These are phyloP conservation scores for Platichthys stellatus DNA, from an alignment of 2,113 vertebrate genomes.

Conservation along the genomic window DNA sequence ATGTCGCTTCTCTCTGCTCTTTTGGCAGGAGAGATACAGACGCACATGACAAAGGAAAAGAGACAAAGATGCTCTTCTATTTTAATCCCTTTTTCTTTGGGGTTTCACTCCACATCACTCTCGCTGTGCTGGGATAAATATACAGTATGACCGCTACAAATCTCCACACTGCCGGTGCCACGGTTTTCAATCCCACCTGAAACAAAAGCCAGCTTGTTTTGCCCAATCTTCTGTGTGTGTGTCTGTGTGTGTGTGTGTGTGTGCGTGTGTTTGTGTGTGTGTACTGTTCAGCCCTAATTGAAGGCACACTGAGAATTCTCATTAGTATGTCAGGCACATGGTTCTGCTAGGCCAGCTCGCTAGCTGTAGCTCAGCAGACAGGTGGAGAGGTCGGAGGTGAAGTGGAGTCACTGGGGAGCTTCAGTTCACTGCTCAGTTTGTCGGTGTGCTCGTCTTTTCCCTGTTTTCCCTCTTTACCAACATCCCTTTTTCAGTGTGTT, in stretches of 20 bases:
- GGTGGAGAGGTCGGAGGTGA: slow-evolving; percentile 58
- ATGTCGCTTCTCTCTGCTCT: slow-evolving; percentile 45
- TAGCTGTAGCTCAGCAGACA: slow-evolving; percentile 60
- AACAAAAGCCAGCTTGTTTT: slow-evolving; percentile 55
- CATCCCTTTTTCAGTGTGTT: slow-evolving; percentile 5
- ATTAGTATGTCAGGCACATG: slow-evolving; percentile 71
- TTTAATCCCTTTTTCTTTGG: slow-evolving; percentile 55
- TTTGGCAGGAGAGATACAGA: slow-evolving; percentile 37
- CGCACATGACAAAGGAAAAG: slow-evolving; percentile 35
- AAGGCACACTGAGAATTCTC: slow-evolving; percentile 55
- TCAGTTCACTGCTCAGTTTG: not conserved
- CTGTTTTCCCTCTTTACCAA: not conserved
- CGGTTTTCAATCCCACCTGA: slow-evolving; percentile 45
- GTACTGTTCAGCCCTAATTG: slow-evolving; percentile 49
- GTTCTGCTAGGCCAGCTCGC: slow-evolving; percentile 42
- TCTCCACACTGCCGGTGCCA: slow-evolving; percentile 39
- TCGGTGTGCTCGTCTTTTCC: slow-evolving; percentile 13
- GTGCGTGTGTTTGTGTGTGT: slow-evolving; percentile 28
- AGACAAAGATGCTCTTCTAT: slow-evolving; percentile 51
- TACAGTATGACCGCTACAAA: slow-evolving; percentile 41
- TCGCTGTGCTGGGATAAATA: slow-evolving; percentile 37
- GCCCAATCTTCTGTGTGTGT: not conserved
- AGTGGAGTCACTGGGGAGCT: slow-evolving; percentile 42
- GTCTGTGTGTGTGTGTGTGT: slow-evolving; percentile 29
- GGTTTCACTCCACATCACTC: slow-evolving; percentile 45